These are phyloP conservation scores for Zaprionus inermis DNA, from an alignment of 1,140 invertebrate species.

Conservation along the genomic window DNA sequence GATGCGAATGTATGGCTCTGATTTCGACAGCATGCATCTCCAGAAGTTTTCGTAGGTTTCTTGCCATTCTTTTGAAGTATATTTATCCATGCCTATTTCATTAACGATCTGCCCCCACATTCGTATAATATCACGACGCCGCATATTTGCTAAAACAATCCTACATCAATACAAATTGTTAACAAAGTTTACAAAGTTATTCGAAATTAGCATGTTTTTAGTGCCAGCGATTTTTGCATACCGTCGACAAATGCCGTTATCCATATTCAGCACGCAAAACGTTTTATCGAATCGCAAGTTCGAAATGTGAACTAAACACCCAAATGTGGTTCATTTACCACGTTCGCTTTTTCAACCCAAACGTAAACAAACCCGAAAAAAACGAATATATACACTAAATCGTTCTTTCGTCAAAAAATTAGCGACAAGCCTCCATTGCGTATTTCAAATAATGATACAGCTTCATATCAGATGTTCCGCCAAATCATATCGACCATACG, in stretches of 20 bases:
- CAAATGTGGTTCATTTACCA: neutral
- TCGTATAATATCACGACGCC: constrained; percentile 9
- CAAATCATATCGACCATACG: neutral
- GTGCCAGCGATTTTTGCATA: neutral
- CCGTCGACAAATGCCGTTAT: constrained; percentile 35
- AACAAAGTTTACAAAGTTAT: neutral
- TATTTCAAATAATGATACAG: neutral
- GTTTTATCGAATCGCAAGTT: neutral
- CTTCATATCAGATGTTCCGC: neutral
- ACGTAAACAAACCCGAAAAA: neutral
- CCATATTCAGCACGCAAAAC: neutral
- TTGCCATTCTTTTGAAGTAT: constrained; percentile 22
- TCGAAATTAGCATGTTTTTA: neutral
- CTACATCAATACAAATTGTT: neutral
- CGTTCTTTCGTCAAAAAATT: neutral
- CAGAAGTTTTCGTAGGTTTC: constrained; percentile 10
- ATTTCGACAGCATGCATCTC: constrained; percentile 8
- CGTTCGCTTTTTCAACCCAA: neutral
- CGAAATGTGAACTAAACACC: neutral
- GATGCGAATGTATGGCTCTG: constrained; percentile 11
- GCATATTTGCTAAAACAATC: constrained; percentile 7
- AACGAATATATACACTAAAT: neutral
- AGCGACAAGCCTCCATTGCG: too few species aligned
- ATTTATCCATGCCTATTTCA: constrained; percentile 9
- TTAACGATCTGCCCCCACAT: constrained; percentile 31